Percentiles rank a stretch among this genome's conserved stretches.
Evolutionary conservation across 2,797 vertebrate species (phyloP).

Genomic region (Sebastes nivosus): DNA sequence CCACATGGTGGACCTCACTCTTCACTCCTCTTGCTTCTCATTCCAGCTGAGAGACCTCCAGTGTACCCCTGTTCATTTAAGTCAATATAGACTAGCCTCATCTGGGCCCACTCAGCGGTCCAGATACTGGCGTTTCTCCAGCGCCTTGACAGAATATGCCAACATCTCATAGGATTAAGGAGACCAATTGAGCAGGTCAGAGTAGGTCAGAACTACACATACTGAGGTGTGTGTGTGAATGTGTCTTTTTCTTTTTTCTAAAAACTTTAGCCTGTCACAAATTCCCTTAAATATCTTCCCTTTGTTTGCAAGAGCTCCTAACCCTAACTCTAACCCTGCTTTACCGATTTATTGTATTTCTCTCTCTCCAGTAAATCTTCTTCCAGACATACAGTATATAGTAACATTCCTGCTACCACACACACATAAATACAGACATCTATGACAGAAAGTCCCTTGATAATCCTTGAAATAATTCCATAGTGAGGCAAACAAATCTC

Average conservation of each 20-base stretch:
- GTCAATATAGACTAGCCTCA: rapidly evolving
- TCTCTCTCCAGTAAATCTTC: background rate
- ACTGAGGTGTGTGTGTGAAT: background rate
- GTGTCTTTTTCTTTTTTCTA: background rate
- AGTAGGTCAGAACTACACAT: no score
- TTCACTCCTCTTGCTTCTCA: background rate
- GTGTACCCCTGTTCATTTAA: no score
- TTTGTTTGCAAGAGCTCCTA: background rate
- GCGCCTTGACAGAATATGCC: no score
- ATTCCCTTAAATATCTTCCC: background rate
- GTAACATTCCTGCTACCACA: background rate
- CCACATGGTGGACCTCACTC: background rate
- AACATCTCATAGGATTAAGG: background rate
- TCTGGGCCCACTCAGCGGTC: no score
- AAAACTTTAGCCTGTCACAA: background rate
- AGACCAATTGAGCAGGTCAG: background rate
- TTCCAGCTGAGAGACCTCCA: background rate
- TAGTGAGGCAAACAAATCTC: background rate
- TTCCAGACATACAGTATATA: background rate
- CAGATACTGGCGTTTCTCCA: no score
- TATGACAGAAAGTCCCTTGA: background rate
- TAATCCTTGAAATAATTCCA: background rate
- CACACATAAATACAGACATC: background rate
- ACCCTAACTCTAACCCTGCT: background rate
- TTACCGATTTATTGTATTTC: background rate